Conservation (phyloP, 1,140 invertebrate species). For the Trichonephila inaurata region DNA sequence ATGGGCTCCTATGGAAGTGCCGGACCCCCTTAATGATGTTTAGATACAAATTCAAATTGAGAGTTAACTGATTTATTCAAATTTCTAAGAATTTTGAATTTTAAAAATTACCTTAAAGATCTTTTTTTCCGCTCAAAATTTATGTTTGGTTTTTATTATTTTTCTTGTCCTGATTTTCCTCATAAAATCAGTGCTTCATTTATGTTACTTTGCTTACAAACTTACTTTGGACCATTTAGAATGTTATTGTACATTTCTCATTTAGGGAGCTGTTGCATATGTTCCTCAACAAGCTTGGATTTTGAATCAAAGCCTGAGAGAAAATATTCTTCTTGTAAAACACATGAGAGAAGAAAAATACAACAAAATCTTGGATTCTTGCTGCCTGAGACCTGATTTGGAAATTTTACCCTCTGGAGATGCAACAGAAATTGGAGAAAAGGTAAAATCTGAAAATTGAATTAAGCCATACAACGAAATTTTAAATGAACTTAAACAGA, state of each 20-base stretch:
- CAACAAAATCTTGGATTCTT: conserved; percentile 80
- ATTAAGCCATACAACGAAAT: no score
- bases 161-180: background rate
- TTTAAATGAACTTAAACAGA: no score
- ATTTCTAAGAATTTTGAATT: no score
- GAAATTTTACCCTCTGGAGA: conserved; percentile 84
- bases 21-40: no score
- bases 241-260: background rate
- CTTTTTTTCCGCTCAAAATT: no score
- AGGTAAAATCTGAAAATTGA: conserved; percentile 77
- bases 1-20: no score
- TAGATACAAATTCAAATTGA: no score
- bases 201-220: no score
- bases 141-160: background rate
- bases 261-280: conserved; percentile 79
- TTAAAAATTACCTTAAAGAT: no score
- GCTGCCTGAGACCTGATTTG: conserved; percentile 80
- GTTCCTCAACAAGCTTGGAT: conserved; percentile 82
- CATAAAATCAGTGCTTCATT: background rate
- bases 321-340: conserved; percentile 81
- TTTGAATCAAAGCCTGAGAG: conserved; percentile 80
- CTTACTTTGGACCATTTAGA: no score
- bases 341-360: conserved; percentile 80
- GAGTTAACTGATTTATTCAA: no score
- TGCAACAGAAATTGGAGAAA: conserved; percentile 85